Evolutionary conservation across 2,888 invertebrate species (phyloP).

Genomic region (Polymixis flavicincta): DNA sequence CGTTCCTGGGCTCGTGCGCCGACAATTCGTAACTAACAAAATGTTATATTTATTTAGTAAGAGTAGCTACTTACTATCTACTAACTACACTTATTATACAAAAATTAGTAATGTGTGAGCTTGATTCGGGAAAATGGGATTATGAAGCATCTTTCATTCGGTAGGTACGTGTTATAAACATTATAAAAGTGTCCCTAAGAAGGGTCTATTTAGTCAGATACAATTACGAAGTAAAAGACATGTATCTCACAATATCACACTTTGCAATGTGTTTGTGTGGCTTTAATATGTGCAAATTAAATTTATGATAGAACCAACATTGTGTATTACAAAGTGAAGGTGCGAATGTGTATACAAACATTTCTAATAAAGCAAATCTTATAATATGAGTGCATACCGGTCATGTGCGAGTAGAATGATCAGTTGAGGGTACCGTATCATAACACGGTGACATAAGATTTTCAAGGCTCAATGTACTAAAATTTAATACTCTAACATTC

Average conservation of each 20-base stretch:
- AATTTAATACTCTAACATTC: not conserved
- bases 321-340: not conserved
- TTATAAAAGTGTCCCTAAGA: too few relatives aligned
- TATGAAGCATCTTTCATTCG: not conserved
- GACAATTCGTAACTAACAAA: conserved; percentile 53
- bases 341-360: conserved; percentile 3
- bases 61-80: not conserved
- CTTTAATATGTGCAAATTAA: conserved; percentile 3
- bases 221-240: not conserved
- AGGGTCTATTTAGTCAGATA: not conserved
- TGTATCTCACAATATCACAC: conserved; percentile 2
- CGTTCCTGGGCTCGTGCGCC: conserved; percentile 55
- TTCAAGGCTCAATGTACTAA: not conserved
- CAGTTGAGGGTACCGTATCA: not conserved
- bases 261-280: not conserved
- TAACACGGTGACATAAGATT: not conserved
- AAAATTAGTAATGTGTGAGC: not conserved
- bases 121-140: not conserved
- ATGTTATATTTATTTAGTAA: conserved; percentile 44
- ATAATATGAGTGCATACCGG: not conserved
- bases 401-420: not conserved
- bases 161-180: not conserved
- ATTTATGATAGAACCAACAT: conserved; percentile 5
- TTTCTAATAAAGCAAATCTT: conserved; percentile 1
- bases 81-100: conserved; percentile 8